Percentiles rank a stretch among this genome's conserved stretches.
Evolutionary conservation across 2,888 invertebrate species (phyloP).

Genomic region (Papilio protenor): DNA sequence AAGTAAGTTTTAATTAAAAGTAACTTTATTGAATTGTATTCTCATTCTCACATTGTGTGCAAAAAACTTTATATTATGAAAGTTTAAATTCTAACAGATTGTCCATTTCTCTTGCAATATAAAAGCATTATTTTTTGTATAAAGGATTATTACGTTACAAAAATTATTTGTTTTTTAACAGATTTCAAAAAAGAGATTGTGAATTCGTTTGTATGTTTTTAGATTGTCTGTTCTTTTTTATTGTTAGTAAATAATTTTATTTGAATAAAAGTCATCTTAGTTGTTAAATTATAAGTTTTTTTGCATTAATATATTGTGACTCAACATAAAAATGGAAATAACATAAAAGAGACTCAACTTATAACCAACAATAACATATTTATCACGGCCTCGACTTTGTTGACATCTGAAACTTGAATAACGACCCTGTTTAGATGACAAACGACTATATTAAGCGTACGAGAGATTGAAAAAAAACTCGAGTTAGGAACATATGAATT

Average conservation of each 20-base stretch:
- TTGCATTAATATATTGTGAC: no score
- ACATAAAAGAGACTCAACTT: not conserved
- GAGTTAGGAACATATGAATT: no score
- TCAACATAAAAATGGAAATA: not conserved
- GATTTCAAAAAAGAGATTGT: no score
- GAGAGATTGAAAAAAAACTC: not conserved
- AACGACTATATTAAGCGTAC: conserved; percentile 16
- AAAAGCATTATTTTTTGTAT: no score
- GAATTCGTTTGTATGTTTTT: no score
- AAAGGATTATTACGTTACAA: no score
- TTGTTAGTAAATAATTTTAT: no score
- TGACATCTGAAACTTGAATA: conserved; percentile 23
- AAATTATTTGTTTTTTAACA: no score
- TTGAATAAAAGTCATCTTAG: no score
- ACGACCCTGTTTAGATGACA: conserved; percentile 19
- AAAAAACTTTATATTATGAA: not conserved
- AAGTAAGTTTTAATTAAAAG: conserved; percentile 17
- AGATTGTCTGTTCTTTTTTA: no score
- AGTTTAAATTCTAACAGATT: not conserved
- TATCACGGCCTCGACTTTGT: not conserved
- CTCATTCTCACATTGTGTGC: not conserved
- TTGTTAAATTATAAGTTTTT: no score
- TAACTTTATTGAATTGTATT: not conserved
- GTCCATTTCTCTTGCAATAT: not conserved
- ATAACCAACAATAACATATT: conserved; percentile 13